These are phyloP conservation scores for Pteronura brasiliensis DNA, from an alignment of 2,113 vertebrate species.

Conservation along the genomic window DNA sequence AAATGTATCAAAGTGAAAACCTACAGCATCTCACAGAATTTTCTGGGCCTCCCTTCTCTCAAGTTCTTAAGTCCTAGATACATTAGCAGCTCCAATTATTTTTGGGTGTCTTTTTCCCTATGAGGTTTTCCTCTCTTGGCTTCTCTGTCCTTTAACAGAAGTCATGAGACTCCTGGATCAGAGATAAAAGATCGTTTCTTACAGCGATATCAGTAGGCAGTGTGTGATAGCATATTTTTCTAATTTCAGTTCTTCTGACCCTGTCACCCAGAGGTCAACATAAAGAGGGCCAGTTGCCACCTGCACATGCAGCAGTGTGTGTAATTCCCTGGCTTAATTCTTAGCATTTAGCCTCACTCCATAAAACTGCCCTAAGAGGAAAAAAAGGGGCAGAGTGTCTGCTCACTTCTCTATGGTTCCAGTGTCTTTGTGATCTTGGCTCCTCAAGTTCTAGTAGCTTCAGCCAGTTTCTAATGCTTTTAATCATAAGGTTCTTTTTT, in stretches of 20 bases:
- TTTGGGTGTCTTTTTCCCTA: not conserved
- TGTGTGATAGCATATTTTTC: not conserved
- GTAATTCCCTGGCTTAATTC: not conserved
- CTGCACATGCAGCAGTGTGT: not conserved
- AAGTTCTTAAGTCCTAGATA: not conserved
- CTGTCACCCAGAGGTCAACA: not conserved
- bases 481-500: not conserved
- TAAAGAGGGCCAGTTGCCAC: not conserved
- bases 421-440: not conserved
- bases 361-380: not conserved
- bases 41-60: not conserved
- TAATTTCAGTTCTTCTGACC: not conserved
- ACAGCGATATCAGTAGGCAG: not conserved
- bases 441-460: not conserved
- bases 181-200: not conserved
- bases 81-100: not conserved
- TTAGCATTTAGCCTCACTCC: not conserved
- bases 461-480: not conserved
- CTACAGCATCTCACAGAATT: not conserved
- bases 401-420: not conserved
- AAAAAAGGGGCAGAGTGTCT: not conserved
- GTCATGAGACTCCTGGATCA: not conserved
- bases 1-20: not conserved
- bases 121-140: not conserved
- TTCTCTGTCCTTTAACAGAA: not conserved